A percentile compares a stretch with the other conserved stretches of the same genome.
These are phyloP conservation scores for Mesembrinibis cayennensis DNA, from an alignment of 2,113 vertebrate genomes.

Conservation along the genomic window DNA sequence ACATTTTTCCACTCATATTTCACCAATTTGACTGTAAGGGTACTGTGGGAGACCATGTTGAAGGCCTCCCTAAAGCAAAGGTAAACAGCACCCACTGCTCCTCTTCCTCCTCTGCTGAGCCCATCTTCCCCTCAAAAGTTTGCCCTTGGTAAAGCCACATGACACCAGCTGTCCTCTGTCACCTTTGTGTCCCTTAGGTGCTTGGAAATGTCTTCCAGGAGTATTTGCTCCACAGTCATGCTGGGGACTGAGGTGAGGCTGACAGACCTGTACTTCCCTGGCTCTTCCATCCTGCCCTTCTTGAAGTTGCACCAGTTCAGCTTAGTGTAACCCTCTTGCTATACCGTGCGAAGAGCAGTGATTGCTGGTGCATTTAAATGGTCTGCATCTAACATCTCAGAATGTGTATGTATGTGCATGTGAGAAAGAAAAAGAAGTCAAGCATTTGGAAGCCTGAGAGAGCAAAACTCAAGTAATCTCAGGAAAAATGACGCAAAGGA, in stretches of 20 bases:
- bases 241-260: background rate
- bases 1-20: background rate
- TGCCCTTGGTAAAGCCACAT: background rate
- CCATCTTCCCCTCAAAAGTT: background rate
- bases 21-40: background rate
- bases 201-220: background rate
- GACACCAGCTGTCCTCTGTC: background rate
- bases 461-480: background rate
- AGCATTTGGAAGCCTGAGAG: background rate
- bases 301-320: background rate
- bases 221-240: background rate
- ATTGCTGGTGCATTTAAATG: background rate
- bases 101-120: background rate
- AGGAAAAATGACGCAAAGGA: background rate
- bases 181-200: background rate
- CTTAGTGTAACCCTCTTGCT: background rate
- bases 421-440: background rate
- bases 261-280: background rate
- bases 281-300: background rate
- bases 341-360: background rate
- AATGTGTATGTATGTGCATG: accelerated
- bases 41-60: background rate
- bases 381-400: background rate
- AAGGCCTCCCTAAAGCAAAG: background rate
- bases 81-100: background rate